Conservation (phyloP, 2,888 invertebrate genomes). For the Quadriops clusia region DNA sequence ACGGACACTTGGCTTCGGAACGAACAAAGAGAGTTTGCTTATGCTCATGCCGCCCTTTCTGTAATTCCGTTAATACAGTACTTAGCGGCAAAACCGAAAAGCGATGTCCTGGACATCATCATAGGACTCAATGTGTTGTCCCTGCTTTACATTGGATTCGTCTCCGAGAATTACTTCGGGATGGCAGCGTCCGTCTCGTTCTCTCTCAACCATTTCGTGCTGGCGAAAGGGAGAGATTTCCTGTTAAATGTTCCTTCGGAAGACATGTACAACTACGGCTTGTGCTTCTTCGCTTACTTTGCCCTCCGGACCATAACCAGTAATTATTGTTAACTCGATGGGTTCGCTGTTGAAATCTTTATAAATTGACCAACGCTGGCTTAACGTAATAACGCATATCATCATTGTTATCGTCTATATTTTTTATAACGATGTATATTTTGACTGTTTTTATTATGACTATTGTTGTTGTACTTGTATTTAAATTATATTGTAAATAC, state of each 20-base stretch:
- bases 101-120: slow-evolving; percentile 21
- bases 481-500: no score
- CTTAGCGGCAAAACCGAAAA: slow-evolving; percentile 17
- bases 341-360: no score
- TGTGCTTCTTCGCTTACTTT: slow-evolving; percentile 33
- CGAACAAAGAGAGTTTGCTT: slow-evolving; percentile 10
- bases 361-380: no score
- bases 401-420: no score
- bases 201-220: slow-evolving; percentile 27
- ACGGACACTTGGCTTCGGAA: slow-evolving; percentile 14
- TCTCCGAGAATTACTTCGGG: slow-evolving; percentile 28
- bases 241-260: slow-evolving; percentile 28
- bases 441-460: no score
- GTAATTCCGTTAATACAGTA: slow-evolving; percentile 22
- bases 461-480: no score
- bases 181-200: slow-evolving; percentile 23
- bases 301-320: no score
- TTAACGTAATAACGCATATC: no score
- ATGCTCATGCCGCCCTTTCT: slow-evolving; percentile 17
- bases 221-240: slow-evolving; percentile 23
- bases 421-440: no score
- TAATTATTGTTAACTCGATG: no score
- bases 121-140: slow-evolving; percentile 24
- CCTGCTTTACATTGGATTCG: slow-evolving; percentile 22
- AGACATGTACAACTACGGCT: slow-evolving; percentile 33